Base-by-base conservation (phyloP, 92 coral and sea anemone species). In the Galaxea fascicularis region DNA sequence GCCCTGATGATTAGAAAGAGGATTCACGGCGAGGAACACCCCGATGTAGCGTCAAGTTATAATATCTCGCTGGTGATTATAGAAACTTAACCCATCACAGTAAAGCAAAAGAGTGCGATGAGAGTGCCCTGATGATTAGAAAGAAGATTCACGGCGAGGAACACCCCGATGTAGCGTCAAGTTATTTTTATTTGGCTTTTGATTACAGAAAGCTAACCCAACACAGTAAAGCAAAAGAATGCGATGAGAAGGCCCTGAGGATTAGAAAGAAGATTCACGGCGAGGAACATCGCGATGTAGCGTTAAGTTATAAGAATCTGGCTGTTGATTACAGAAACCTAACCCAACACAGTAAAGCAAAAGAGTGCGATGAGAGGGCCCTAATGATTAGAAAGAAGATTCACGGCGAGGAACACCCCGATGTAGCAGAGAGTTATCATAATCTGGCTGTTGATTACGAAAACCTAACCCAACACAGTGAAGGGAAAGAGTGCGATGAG, bases 191-290 rank as follows among this genome's bases (percentile, higher is more conserved):
- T 22, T 25, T 82, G 16, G 80, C 41, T 8, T 3, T 0, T 10
- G 69, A 57, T 39, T 44, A 20, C 53, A 21, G 30, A 10, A 9
- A 16, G 0, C 54, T 71, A 4, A 57, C 44, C 25, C 6, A 72
- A 45, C 47, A 82, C 78, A 24, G 28, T 4, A 6, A 82, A n/a
- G 87, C 87, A 1, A 82, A 2, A 49, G 25, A 69, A 20, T 30
- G 25, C 51, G 30, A 54, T 44, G 71, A 71, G 54, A 82, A 65
- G 10, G 87, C 75, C 2, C 74, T 58, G 51, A 46, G 22, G 16
- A 64, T 76, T 20, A n/a, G 59, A 64, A 71, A 16, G 30, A n/a
- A 26, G 16, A 59, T 51, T 46, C 17, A 28, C 28, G 29, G 28
- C 17, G 45, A 30, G 21, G 45, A 29, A 28, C 46, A 66, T 66